Evolutionary conservation across 2,888 invertebrate species (phyloP).

Genomic region (Plebejus melissa): DNA sequence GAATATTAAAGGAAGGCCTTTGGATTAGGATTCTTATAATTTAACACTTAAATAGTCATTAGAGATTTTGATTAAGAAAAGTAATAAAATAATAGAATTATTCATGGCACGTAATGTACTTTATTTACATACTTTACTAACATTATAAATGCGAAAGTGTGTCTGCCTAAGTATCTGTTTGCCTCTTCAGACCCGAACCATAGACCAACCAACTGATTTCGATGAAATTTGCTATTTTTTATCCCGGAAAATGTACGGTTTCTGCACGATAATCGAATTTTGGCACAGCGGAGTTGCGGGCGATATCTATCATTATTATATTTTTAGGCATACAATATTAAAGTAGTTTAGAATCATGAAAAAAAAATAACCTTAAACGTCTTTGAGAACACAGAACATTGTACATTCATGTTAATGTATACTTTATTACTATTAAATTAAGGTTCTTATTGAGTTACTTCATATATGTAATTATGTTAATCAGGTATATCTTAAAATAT

Average conservation of each 20-base stretch:
- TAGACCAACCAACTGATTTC: too few species aligned
- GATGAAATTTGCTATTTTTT: too few species aligned
- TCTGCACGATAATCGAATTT: too few species aligned
- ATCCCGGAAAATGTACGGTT: too few species aligned
- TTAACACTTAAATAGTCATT: not conserved
- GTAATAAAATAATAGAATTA: too few species aligned
- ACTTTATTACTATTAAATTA: not conserved
- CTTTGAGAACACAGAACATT: not conserved
- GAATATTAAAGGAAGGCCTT: not conserved
- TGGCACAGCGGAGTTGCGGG: too few species aligned
- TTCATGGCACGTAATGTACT: too few species aligned
- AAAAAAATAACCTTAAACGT: not conserved
- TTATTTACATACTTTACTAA: too few species aligned
- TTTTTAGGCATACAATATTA: not conserved
- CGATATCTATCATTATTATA: not conserved
- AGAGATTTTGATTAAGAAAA: not conserved
- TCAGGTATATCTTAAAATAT: slow-evolving; percentile 3
- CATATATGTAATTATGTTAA: not conserved
- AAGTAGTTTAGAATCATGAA: not conserved
- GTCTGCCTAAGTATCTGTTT: too few species aligned
- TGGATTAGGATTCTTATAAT: too few species aligned
- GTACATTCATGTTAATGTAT: not conserved
- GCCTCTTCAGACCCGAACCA: too few species aligned
- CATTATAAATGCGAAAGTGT: too few species aligned
- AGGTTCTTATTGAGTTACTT: not conserved